Evolutionary conservation across 53 echinoderm and acorn worm genomes (phyloP).

Genomic region (Echinometra lucunter): DNA sequence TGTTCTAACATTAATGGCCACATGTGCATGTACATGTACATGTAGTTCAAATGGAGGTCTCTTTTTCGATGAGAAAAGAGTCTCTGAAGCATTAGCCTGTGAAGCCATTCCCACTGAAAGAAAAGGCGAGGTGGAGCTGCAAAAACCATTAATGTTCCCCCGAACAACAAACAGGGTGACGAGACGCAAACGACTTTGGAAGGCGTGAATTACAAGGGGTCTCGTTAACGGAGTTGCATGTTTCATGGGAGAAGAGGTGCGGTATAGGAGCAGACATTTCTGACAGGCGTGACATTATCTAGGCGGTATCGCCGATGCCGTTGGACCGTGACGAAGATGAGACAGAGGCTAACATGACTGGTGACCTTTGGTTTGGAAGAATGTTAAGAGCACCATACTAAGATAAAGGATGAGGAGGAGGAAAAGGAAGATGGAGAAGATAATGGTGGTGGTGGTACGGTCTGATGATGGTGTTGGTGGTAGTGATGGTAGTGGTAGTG

Average conservation of each 20-base stretch:
- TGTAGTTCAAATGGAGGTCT: neutral
- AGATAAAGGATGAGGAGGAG: neutral
- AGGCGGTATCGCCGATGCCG: neutral
- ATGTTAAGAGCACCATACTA: constrained; percentile 24
- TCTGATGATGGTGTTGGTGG: neutral
- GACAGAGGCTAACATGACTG: constrained; percentile 29
- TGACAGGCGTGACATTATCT: constrained; percentile 37
- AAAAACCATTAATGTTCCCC: constrained; percentile 21
- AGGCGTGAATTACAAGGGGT: constrained; percentile 28
- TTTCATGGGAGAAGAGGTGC: neutral
- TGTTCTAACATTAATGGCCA: too few relatives aligned
- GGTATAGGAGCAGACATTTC: neutral
- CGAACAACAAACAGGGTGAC: constrained; percentile 33
- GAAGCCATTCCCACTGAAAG: neutral
- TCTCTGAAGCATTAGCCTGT: neutral
- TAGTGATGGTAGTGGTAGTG: too few relatives aligned
- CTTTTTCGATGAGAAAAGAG: neutral
- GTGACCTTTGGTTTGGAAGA: constrained; percentile 23
- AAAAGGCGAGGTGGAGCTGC: neutral
- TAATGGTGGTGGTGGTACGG: neutral
- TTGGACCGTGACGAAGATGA: constrained; percentile 30
- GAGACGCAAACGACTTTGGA: constrained; percentile 29
- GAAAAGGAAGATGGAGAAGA: neutral
- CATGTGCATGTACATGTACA: too few relatives aligned
- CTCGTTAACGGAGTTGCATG: constrained; percentile 28